Percentiles rank a stretch among this genome's conserved stretches.
phyloP scores from a whole-genome alignment of 30 jellyfish, hydroid and myxozoan genomes.

The Chrysaora quinquecirrha region DNA sequence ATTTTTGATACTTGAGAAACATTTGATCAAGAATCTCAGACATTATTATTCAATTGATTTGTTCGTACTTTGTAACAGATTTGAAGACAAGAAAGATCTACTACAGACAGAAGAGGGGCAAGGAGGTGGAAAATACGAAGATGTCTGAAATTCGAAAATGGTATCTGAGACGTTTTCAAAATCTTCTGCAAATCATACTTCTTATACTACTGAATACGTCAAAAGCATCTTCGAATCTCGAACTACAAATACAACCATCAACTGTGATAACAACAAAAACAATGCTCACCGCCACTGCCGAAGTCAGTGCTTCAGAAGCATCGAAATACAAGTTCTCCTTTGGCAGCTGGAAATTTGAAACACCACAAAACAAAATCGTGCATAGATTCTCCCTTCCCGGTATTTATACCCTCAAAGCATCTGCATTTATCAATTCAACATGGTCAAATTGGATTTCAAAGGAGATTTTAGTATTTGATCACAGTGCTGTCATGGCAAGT shows the following conservation, averaged over 20 bases:
- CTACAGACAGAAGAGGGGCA: too few species aligned
- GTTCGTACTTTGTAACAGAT: too few species aligned
- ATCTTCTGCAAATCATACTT: too few species aligned
- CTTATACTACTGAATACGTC: too few species aligned
- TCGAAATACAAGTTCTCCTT: slow-evolving; percentile 30
- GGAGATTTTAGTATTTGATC: slow-evolving; percentile 50
- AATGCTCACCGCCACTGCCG: background rate
- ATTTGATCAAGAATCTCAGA: too few species aligned
- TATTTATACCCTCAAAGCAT: background rate
- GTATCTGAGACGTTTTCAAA: too few species aligned
- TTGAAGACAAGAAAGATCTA: too few species aligned
- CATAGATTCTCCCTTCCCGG: slow-evolving; percentile 16
- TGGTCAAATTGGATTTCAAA: slow-evolving; percentile 37
- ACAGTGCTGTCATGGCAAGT: slow-evolving; percentile 26
- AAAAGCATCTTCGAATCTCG: too few species aligned
- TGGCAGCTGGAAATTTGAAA: slow-evolving; percentile 20
- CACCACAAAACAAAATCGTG: background rate
- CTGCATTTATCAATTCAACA: slow-evolving; percentile 15
- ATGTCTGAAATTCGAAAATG: too few species aligned
- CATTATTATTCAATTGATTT: too few species aligned
- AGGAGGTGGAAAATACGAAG: too few species aligned
- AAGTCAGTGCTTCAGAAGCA: background rate
- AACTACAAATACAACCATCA: background rate
- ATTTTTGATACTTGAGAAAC: too few species aligned
- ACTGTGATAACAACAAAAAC: background rate